Evolutionary conservation across 1,140 invertebrate species (phyloP).

Genomic region (Gryon sp.): DNA sequence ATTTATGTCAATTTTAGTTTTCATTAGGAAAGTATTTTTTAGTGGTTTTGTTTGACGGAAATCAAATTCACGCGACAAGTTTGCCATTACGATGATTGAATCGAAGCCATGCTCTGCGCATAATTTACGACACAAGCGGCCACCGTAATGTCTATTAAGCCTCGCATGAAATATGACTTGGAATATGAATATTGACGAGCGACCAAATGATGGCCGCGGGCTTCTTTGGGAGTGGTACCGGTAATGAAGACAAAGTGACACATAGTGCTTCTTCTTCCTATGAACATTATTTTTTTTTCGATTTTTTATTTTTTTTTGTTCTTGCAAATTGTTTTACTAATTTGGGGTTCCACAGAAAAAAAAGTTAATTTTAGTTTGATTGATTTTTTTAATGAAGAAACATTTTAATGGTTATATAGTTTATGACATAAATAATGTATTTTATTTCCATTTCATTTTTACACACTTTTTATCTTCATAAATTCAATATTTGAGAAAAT

Average conservation of each 20-base stretch:
- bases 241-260: constrained; percentile 55
- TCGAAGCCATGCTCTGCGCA: constrained; percentile 35
- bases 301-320: constrained; percentile 9
- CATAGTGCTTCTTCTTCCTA: neutral
- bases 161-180: constrained; percentile 25
- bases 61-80: constrained; percentile 33
- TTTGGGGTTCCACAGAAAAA: constrained; percentile 1
- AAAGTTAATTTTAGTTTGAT: too few species aligned
- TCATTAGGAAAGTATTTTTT: too few species aligned
- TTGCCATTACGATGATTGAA: constrained; percentile 61
- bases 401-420: too few species aligned
- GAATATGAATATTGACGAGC: constrained; percentile 61
- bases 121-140: constrained; percentile 53
- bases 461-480: too few species aligned
- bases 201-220: constrained; percentile 21
- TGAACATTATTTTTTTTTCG: neutral
- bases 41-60: constrained; percentile 26
- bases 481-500: too few species aligned
- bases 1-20: too few species aligned
- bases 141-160: constrained; percentile 57
- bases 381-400: too few species aligned
- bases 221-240: constrained; percentile 48
- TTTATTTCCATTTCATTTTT: too few species aligned
- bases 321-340: constrained; percentile 25
- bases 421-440: too few species aligned